These are phyloP conservation scores for Rhizoglyphus robini DNA, from an alignment of 1,140 invertebrate species.

Conservation along the genomic window DNA sequence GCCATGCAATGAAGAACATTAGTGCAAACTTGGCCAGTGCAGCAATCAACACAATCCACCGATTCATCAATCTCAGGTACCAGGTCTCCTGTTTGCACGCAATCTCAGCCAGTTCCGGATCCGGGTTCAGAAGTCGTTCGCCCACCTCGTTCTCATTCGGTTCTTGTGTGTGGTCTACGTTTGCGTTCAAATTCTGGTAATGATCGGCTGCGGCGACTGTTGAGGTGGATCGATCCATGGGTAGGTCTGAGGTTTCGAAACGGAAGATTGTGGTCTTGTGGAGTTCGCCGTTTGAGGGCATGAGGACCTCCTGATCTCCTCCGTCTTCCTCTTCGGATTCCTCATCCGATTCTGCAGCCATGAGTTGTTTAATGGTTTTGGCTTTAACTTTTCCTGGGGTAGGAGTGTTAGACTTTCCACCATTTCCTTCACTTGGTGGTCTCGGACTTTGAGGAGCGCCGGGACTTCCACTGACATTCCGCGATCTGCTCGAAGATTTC, in stretches of 20 bases:
- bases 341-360: background rate
- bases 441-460: too few relatives aligned
- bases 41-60: conserved; percentile 55
- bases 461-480: background rate
- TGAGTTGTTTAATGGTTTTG: conserved; percentile 5
- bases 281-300: background rate
- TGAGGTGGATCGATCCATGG: too few relatives aligned
- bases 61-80: conserved; percentile 81
- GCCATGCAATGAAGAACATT: conserved; percentile 85
- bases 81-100: conserved; percentile 31
- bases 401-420: too few relatives aligned
- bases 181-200: background rate
- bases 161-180: background rate
- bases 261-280: background rate
- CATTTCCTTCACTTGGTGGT: background rate
- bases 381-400: too few relatives aligned
- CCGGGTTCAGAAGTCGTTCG: background rate
- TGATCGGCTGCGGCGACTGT: too few relatives aligned
- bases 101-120: background rate
- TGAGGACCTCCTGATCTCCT: background rate
- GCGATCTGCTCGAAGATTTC: background rate
- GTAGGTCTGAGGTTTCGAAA: background rate
- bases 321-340: conserved; percentile 1
- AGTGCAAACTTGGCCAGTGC: conserved; percentile 71
- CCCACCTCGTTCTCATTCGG: background rate